Base-by-base conservation (phyloP, 2,797 vertebrate species). In the Pipistrellus pipistrellus region DNA sequence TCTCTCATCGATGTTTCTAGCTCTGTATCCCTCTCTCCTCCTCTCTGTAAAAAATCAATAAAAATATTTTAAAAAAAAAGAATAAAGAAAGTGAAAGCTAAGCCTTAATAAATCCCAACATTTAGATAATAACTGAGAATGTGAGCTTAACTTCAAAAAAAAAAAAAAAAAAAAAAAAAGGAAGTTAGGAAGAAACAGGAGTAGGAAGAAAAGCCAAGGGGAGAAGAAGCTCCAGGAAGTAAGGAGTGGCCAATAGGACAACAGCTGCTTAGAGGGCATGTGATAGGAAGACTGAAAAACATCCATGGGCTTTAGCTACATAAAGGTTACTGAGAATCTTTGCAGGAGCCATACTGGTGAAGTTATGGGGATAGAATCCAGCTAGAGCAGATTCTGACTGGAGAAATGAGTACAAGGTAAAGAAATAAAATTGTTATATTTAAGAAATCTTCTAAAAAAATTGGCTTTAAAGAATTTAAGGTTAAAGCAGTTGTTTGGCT, bases 121-220 rank as follows among this genome's bases (percentile, higher is more conserved):
- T 68, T 73, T 78, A 93, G 62, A 27, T 75, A 62, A 59, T 44
- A 87, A 82, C 30, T 59, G 64, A 95, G n/a, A 95, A 85, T 48
- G 46, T 35, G 62, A 89, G 59, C 30, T 51, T 68, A 53, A n/a
- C 27, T 83, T 77, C 57, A 86, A 83, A 86, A 53, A n/a, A n/a
- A n/a, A n/a, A n/a, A n/a, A 83, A 86, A 51, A 86, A 83, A 86
- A 51, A 86, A 83, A 86, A 51, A 27, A 88, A 92, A 92, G 6
- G 32, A 62, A 87, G 30, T 4, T 4, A 85, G 75, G 32, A 78
- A 75, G 57, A 80, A 76, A 75, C 11, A 64, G 15, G 35, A 90
- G n/a, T 6, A 75, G 55, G 59, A 84, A 84, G 35, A 41, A 93
- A 85, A 89, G 72, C 27, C 20, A 88, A 76, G 17, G 14, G 12